Evolutionary conservation across 2,888 invertebrate species (phyloP).

Genomic region (Opisthograptis luteolata): DNA sequence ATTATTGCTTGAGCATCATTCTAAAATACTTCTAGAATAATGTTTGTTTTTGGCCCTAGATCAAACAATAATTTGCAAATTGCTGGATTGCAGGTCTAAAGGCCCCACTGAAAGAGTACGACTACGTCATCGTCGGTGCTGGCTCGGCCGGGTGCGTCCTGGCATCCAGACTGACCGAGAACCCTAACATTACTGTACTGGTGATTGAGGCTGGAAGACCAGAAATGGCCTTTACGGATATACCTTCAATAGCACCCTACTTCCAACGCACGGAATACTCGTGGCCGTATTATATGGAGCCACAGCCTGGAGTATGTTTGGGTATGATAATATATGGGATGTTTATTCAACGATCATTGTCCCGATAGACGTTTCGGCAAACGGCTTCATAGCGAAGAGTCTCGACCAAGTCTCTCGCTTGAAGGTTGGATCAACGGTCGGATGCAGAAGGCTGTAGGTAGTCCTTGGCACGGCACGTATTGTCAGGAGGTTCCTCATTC

Average conservation of each 20-base stretch:
- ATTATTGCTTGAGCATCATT: no score
- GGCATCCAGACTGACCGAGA: constrained; percentile 78
- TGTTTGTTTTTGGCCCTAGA: no score
- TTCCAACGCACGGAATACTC: constrained; percentile 85
- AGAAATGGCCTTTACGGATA: constrained; percentile 74
- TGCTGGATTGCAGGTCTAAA: constrained; percentile 55
- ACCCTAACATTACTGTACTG: constrained; percentile 81
- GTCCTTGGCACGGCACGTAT: no score
- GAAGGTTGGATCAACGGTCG: no score
- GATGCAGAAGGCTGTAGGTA: no score
- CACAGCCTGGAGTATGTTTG: constrained; percentile 80
- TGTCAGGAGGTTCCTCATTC: no score
- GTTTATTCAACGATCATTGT: no score
- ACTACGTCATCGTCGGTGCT: constrained; percentile 83
- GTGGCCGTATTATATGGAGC: constrained; percentile 86
- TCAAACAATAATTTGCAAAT: neutral
- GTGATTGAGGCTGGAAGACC: constrained; percentile 84
- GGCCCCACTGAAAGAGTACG: constrained; percentile 74
- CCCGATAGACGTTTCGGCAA: no score
- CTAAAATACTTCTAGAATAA: no score
- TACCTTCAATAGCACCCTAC: constrained; percentile 81
- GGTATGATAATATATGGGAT: no score
- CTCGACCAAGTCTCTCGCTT: no score
- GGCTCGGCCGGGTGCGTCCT: constrained; percentile 84
- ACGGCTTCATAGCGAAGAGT: no score